Percentiles rank a stretch among this genome's conserved stretches.
Conservation (phyloP, 2,797 vertebrate genomes). For the Semotilus atromaculatus region DNA sequence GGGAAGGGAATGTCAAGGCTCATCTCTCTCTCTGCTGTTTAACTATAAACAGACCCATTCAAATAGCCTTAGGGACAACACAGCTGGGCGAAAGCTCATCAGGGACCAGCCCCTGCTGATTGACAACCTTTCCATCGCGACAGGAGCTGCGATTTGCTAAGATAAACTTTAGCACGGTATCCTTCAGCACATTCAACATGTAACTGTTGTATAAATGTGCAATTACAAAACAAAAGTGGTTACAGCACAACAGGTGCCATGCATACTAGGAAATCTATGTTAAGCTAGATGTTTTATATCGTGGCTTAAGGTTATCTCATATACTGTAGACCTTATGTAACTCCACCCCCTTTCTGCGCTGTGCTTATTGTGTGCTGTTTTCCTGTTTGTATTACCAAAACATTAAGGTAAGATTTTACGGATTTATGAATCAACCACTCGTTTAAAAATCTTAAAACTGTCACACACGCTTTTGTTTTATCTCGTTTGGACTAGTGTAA, state of each 20-base stretch:
- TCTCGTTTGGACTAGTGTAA: too few relatives aligned
- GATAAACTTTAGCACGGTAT: conserved; percentile 2
- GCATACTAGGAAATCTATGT: not conserved
- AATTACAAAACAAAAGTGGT: not conserved
- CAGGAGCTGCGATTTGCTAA: conserved; percentile 8
- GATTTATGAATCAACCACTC: too few relatives aligned
- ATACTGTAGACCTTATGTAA: too few relatives aligned
- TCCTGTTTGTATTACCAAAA: too few relatives aligned
- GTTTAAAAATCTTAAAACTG: too few relatives aligned
- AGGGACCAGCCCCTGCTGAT: conserved; percentile 63
- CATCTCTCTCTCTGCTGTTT: conserved; percentile 20
- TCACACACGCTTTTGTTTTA: too few relatives aligned
- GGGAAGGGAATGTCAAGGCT: not conserved
- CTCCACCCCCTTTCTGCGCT: too few relatives aligned
- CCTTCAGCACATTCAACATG: conserved; percentile 12
- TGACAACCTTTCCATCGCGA: conserved; percentile 62
- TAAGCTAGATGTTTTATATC: not conserved
- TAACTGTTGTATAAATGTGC: conserved; percentile 2
- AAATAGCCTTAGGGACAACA: conserved; percentile 58
- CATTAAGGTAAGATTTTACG: too few relatives aligned
- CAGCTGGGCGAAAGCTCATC: conserved; percentile 65
- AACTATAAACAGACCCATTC: conserved; percentile 51
- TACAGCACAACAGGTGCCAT: not conserved
- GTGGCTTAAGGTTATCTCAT: not conserved
- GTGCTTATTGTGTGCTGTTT: too few relatives aligned